Base-by-base conservation (phyloP, 2,888 invertebrate species). In the Hirtodrosophila cameraria region DNA sequence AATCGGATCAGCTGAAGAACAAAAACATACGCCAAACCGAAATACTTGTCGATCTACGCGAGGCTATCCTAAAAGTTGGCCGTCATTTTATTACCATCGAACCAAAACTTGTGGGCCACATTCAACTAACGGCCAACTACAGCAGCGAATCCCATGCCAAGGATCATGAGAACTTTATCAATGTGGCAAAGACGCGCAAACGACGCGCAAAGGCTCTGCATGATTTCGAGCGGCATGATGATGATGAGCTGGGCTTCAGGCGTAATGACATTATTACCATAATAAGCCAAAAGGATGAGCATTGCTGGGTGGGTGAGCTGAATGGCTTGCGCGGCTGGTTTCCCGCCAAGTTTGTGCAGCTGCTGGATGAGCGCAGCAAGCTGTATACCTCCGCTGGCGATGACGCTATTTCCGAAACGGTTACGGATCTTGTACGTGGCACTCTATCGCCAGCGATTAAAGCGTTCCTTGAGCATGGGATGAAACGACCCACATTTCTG, bases 11-110 rank as follows among this genome's bases (percentile, higher is more conserved):
- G 90, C 92, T 96, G 9, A 96, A 98, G 89, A 97, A 96, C 63
- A 99, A 99, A 91, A 99, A 99, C 92, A 97, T 99, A 46, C 95
- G 96, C 66, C 99, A 99, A 92, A 99, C 99, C 80, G 99, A 99
- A 92, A 95, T 99, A 86, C 92, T 99, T 72, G 98, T 99, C n/a
- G 99, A 99, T 92, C 92, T 99, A 48, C 93, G 99, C 75, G 99
- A 99, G 92, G 97, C 98, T 23, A 97, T 99, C 78, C 92, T 98
- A 50, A 98, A 97, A 92, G 94, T 96, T 39, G 97, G 97, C 15
- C 93, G 98, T 23, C 99, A 99, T 92, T 99, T 99, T 91, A 94
- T 98, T 73, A 96, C 97, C 59, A 94, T 97, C 33, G 98, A 99
- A 92, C 97, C 97, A 27, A 97, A 96, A 91, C 91, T 96, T 72